Base-by-base conservation (phyloP, 2,113 vertebrate species). In the Corythornis vintsioides region DNA sequence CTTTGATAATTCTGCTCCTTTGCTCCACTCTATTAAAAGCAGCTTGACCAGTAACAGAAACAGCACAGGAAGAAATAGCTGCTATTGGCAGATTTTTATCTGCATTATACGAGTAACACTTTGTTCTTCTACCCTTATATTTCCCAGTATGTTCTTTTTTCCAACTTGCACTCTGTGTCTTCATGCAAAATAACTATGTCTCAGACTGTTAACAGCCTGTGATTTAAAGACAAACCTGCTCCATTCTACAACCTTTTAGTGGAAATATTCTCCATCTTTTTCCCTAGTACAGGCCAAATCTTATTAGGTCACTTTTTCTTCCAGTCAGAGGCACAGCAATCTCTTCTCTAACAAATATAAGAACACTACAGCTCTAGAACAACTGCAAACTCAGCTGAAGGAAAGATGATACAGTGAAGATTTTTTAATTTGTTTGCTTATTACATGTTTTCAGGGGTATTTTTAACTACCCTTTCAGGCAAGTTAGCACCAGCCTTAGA, bases 241-340 rank as follows among this genome's bases (percentile, higher is more conserved):
- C n/a, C 56, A 53, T 67, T 91, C 72, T 56, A 81, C 50, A 77
- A 31, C 10, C 7, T 83, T 80, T 83, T 38, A 35, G 43, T 74
- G 83, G 89, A 94, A 94, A 80, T 43, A 88, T 22, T 85, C 25
- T 66, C 64, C 8, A 26, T 52, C 42, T 91, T 89, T 87, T 94
- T 89, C 89, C 79, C 52, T 53, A 57, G 11, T 25, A 13, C 59
- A 69, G 61, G 72, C 91, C 85, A 93, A 89, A 91, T 63, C 52
- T 77, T 33, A 83, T 29, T 77, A 93, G 43, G 70, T 88, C 60
- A 71, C 60, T 47, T 81, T 72, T 85, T 71, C 35, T 92, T 74
- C 43, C 67, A 81, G 57, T 47, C 38, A 93, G 60, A 75, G 53
- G 47, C 56, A 53, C 56, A 77, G 35, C 0, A 0, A 61, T 48